Evolutionary conservation across 2,113 vertebrate species (phyloP).

Genomic region (Megaleporinus macrocephalus): DNA sequence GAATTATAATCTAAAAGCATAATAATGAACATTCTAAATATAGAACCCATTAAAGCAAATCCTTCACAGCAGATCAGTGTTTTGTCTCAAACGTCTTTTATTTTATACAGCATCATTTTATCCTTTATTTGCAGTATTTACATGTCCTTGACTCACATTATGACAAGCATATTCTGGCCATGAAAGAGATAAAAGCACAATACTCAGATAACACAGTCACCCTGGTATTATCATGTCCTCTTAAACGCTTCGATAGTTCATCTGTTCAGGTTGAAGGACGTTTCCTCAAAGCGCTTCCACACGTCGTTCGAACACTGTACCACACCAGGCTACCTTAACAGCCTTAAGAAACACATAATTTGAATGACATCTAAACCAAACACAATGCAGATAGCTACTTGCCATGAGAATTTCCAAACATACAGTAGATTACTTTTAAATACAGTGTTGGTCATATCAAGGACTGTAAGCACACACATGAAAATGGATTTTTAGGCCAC

Average conservation of each 20-base stretch:
- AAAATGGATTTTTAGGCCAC: conserved; percentile 34
- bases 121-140: conserved; percentile 74
- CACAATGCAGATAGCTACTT: conserved; percentile 65
- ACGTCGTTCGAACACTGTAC: conserved; percentile 57
- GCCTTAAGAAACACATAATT: conserved; percentile 58
- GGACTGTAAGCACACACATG: conserved; percentile 42
- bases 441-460: conserved; percentile 61
- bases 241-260: background rate
- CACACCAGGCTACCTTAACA: conserved; percentile 62
- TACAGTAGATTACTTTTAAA: conserved; percentile 54
- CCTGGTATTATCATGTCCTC: conserved; percentile 48
- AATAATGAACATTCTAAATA: background rate
- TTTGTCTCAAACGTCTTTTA: conserved; percentile 47
- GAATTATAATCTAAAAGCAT: background rate
- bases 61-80: background rate
- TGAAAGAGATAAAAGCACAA: conserved; percentile 58
- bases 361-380: conserved; percentile 64
- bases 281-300: conserved; percentile 38
- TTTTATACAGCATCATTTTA: conserved; percentile 56
- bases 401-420: conserved; percentile 51
- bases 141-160: conserved; percentile 67
- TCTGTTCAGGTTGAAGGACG: conserved; percentile 8
- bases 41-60: too few species aligned
- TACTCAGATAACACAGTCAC: conserved; percentile 61
- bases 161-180: conserved; percentile 54